Evolutionary conservation across 2,888 invertebrate species (phyloP).

Genomic region (Cephus pulcher): DNA sequence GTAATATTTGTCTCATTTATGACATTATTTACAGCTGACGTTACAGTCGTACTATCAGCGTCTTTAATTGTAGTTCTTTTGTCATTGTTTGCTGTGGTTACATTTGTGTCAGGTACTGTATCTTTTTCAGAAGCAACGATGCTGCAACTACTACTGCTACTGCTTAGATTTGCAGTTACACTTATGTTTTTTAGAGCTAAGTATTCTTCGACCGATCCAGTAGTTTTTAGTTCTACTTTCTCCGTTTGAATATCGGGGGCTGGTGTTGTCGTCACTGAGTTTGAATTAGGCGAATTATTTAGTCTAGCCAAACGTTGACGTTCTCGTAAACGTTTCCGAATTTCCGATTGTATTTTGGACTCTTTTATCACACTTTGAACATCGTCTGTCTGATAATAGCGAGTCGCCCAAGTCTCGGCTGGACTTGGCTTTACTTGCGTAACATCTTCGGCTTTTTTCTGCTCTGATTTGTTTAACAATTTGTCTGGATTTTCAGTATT

Average conservation of each 20-base stretch:
- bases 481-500: not conserved
- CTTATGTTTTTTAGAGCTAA: conserved; percentile 52
- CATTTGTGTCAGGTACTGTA: not conserved
- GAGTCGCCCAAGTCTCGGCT: conserved; percentile 62
- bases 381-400: conserved; percentile 63
- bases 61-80: not conserved
- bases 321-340: conserved; percentile 61
- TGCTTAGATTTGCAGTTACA: conserved; percentile 12
- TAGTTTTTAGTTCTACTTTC: conserved; percentile 39
- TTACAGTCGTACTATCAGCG: not conserved
- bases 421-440: not conserved
- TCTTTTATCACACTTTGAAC: conserved; percentile 64
- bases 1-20: not conserved
- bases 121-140: not conserved
- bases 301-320: conserved; percentile 58
- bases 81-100: not conserved
- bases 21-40: not conserved
- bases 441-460: not conserved
- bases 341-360: conserved; percentile 64
- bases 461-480: not conserved
- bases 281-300: conserved; percentile 48
- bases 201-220: conserved; percentile 63
- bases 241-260: conserved; percentile 20
- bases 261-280: conserved; percentile 11
- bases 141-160: conserved; percentile 12